These are phyloP conservation scores for Chirona hameri DNA, from an alignment of 2,888 invertebrate genomes.

Conservation along the genomic window DNA sequence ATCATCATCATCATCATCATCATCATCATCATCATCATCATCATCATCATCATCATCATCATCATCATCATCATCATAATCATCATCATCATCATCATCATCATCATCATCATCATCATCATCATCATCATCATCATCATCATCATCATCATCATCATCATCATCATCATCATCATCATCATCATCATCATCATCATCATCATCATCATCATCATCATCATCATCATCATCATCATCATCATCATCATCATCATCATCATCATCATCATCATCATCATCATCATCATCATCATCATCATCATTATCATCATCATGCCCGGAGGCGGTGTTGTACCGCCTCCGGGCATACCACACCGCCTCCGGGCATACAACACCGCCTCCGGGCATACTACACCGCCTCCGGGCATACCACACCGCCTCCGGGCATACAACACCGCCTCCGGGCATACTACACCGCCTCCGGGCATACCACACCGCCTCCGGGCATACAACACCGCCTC, in stretches of 20 bases:
- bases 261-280: slow-evolving; percentile 22
- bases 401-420: too few relatives aligned
- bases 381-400: too few relatives aligned
- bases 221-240: slow-evolving; percentile 22
- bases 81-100: too few relatives aligned
- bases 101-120: slow-evolving; percentile 22
- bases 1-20: slow-evolving; percentile 22
- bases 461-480: too few relatives aligned
- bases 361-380: too few relatives aligned
- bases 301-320: slow-evolving; percentile 22
- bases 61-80: too few relatives aligned
- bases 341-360: too few relatives aligned
- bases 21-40: slow-evolving; percentile 22
- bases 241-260: slow-evolving; percentile 22
- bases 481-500: too few relatives aligned
- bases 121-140: slow-evolving; percentile 22
- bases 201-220: slow-evolving; percentile 22
- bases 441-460: too few relatives aligned
- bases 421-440: too few relatives aligned
- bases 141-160: slow-evolving; percentile 22
- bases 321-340: too few relatives aligned
- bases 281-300: slow-evolving; percentile 22
- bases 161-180: slow-evolving; percentile 22
- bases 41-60: not conserved
- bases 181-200: slow-evolving; percentile 22